A percentile compares a stretch with the other conserved stretches of the same genome.
These are phyloP conservation scores for Semaprochilodus insignis DNA, from an alignment of 2,797 vertebrate species.

Conservation along the genomic window DNA sequence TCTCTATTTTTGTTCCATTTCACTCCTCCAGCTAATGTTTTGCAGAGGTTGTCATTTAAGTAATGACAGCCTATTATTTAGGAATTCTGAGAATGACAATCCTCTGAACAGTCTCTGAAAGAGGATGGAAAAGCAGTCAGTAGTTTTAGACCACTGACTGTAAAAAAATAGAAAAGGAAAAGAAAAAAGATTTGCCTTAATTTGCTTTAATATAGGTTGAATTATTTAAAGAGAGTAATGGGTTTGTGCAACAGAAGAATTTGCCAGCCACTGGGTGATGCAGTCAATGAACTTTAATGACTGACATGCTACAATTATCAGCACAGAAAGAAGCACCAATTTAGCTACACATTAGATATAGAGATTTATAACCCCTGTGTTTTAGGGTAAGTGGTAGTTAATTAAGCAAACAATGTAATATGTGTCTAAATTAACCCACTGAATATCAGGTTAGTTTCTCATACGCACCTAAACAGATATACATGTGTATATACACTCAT, in stretches of 20 bases:
- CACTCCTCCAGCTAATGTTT: constrained; percentile 40
- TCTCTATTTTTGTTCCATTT: constrained; percentile 29
- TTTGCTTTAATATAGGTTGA: constrained; percentile 32
- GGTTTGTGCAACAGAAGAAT: constrained; percentile 12
- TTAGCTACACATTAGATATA: background rate
- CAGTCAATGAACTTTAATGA: constrained; percentile 22
- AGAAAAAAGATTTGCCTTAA: constrained; percentile 2
- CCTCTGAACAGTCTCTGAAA: constrained; percentile 36
- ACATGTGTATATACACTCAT: too few relatives aligned
- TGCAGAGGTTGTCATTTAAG: constrained; percentile 39
- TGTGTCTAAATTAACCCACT: background rate
- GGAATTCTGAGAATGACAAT: constrained; percentile 45
- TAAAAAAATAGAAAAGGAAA: constrained; percentile 26
- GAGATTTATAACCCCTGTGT: background rate
- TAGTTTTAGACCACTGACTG: constrained; percentile 31
- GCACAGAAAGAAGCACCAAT: constrained; percentile 1
- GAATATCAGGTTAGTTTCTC: background rate
- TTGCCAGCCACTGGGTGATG: constrained; percentile 11
- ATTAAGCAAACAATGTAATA: background rate
- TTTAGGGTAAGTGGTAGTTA: background rate
- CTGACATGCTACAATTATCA: background rate
- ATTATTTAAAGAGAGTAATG: constrained; percentile 34
- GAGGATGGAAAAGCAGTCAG: constrained; percentile 54
- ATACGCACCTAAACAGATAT: background rate
- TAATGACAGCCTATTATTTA: constrained; percentile 51